A percentile compares a stretch with the other conserved stretches of the same genome.
phyloP scores from a whole-genome alignment of 2,113 vertebrate species.

The Myotis davidii region DNA sequence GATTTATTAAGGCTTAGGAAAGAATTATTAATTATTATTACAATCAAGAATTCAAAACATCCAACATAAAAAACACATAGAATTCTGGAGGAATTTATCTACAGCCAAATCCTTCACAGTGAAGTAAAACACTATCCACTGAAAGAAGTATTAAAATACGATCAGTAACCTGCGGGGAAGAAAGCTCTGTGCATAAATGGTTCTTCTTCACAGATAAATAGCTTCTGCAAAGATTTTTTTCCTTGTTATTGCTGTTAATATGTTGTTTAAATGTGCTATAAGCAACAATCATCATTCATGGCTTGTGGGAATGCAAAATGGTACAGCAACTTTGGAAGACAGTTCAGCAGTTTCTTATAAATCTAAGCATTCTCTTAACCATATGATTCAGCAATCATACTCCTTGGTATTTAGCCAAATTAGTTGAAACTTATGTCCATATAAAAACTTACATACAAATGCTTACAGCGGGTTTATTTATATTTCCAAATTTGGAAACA shows the following conservation, averaged over 20 bases:
- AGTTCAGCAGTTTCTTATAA: background rate
- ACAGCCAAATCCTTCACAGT: background rate
- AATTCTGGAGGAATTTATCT: slow-evolving; percentile 10
- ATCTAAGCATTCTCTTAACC: background rate
- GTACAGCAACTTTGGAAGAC: background rate
- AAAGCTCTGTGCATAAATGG: background rate
- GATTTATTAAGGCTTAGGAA: background rate
- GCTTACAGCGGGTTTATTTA: background rate
- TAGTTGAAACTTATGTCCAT: background rate
- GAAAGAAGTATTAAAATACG: slow-evolving; percentile 2
- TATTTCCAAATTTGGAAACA: background rate
- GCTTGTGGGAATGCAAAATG: background rate
- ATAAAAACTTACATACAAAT: background rate
- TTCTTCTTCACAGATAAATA: background rate
- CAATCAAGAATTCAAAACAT: slow-evolving; percentile 24
- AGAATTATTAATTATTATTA: slow-evolving; percentile 3
- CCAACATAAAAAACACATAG: background rate
- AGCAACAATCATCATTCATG: background rate
- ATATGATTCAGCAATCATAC: background rate
- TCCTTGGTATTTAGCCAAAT: background rate
- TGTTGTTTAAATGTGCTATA: background rate
- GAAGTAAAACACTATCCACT: background rate
- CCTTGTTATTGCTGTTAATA: background rate
- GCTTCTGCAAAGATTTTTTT: background rate
- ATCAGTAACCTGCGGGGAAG: background rate